Base-by-base conservation (phyloP, 2,797 vertebrate species). In the Diceros bicornis region DNA sequence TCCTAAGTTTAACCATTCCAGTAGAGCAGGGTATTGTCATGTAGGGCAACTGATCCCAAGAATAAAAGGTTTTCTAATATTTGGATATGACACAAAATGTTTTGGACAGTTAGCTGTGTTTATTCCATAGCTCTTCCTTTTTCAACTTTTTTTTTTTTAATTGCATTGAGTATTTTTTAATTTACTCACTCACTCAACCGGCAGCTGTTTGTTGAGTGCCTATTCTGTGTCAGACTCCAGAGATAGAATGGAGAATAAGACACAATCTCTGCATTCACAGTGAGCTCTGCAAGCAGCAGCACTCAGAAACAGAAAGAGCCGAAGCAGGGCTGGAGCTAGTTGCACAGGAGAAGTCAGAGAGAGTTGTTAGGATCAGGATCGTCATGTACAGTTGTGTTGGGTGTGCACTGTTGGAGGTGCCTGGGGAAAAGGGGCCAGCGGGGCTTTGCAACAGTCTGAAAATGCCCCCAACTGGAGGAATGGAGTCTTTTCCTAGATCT, bases 61-160 rank as follows among this genome's bases (percentile, higher is more conserved):
- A 90, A 77, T 47, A n/a, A 85, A n/a, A 57, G 23, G 1, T 52
- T 95, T 92, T 89, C 62, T 86, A 55, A 34, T 77, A 66, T 91
- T 74, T 47, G 27, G 23, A 27, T 66, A 44, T 18, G 32, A 78
- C 17, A 62, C 32, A 44, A 57, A 57, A 47, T 75, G 37, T 57
- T 90, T 89, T 61, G 1, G 6, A 72, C 34, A 52, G 23, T 57
- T 34, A 18, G 57, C 2, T 55, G 20, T 64, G 6, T 71, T 91
- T 96, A 57, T 85, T 71, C 64, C 66, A 27, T 8, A 87, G 37
- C 10, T 37, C 32, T 87, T 91, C 44, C 59, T 6, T 29, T 87
- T 93, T 81, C 27, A 50, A n/a, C 32, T 44, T 61, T 66, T 66
- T 57, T 50, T 62, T 74, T 44, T 74, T 44, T 8, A 23, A 47